Base-by-base conservation (phyloP, 2,797 vertebrate species). In the Syncerus caffer region DNA sequence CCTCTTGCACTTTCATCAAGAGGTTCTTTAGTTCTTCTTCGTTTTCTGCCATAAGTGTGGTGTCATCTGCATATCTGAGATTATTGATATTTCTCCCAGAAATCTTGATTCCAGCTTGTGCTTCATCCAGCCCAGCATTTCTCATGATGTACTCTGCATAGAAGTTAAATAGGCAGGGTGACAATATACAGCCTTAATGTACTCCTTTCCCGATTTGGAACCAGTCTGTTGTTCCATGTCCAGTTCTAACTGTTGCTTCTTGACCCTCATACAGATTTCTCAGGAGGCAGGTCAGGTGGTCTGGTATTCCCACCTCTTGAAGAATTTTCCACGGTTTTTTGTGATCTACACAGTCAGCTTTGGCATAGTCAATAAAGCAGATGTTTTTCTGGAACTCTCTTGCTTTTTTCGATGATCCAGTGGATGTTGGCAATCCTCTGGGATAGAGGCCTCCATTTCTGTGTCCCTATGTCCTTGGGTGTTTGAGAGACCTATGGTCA, bases 201-300 rank as follows among this genome's bases (percentile, higher is more conserved):
- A 38, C n/a, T 11, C 19, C n/a, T 71, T 34, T 12, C 1, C n/a
- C 9, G 0, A 38, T 71, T 21, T 21, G 9, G n/a, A 38, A 71
- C 4, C n/a, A 71, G 64, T 67, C n/a, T 12, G 64, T 67, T 38
- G 9, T 71, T 45, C 42, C 42, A 45, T 45, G 42, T 45, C 42
- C 6, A 45, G 55, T 57, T 10, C 55, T 57, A 57, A 23, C 8
- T 57, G 21, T 23, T 57, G 55, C 9, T 57, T 57, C 21, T 57
- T 57, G 55, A 57, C 55, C 55, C 21, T 21, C 55, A 57, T 23
- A 57, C 55, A 57, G 55, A 23, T 57, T 57, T 57, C 21, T 8
- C 21, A 57, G 55, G 9, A 23, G 21, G 9, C 55, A 57, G 21
- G 9, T 57, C 55, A 57, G 55, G 55, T 57, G 55, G 55, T 57